These are phyloP conservation scores for Dryas iulia DNA, from an alignment of 1,140 invertebrate species.

Conservation along the genomic window DNA sequence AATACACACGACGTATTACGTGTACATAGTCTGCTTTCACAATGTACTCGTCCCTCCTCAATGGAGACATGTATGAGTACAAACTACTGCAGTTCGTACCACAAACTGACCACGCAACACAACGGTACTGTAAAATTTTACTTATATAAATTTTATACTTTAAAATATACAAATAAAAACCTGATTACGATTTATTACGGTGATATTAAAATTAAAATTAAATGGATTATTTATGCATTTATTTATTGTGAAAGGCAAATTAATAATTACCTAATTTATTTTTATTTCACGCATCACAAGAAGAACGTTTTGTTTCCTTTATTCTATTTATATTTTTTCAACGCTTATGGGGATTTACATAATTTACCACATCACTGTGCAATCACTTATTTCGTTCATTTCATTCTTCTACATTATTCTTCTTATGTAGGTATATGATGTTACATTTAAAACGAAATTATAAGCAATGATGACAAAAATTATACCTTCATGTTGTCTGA, in stretches of 20 bases:
- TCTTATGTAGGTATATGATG: too few relatives aligned
- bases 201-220: too few relatives aligned
- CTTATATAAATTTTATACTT: too few relatives aligned
- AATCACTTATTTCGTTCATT: neutral
- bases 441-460: too few relatives aligned
- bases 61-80: slow-evolving; percentile 23
- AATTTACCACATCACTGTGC: neutral
- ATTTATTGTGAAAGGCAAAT: too few relatives aligned
- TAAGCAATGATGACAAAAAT: too few relatives aligned
- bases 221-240: too few relatives aligned
- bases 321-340: neutral
- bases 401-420: too few relatives aligned
- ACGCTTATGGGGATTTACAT: neutral
- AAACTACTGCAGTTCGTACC: slow-evolving; percentile 18
- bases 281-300: too few relatives aligned
- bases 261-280: too few relatives aligned
- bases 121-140: slow-evolving; percentile 35
- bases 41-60: slow-evolving; percentile 5
- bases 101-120: slow-evolving; percentile 28
- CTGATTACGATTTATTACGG: neutral
- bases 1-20: neutral
- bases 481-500: too few relatives aligned
- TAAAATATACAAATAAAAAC: neutral
- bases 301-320: too few relatives aligned
- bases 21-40: slow-evolving; percentile 12